A percentile compares a stretch with the other conserved stretches of the same genome.
These are phyloP conservation scores for Channa argus DNA, from an alignment of 2,113 vertebrate species.

Conservation along the genomic window DNA sequence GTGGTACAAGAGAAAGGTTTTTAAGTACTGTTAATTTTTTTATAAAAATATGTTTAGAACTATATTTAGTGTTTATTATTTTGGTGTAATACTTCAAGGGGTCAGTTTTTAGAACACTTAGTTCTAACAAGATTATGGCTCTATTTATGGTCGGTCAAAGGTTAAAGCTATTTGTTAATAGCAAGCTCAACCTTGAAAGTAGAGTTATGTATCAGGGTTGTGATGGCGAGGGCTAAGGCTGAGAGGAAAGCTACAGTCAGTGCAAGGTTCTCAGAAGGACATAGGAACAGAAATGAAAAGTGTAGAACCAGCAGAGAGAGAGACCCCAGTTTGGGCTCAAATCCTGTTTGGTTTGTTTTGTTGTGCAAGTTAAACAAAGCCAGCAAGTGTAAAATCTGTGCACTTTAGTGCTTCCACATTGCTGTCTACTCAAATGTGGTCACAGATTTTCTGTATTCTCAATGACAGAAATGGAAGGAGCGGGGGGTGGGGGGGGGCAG, in stretches of 20 bases:
- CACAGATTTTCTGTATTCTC: conserved; percentile 1
- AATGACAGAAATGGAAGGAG: conserved; percentile 28
- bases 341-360: conserved; percentile 26
- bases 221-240: neutral
- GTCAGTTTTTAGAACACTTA: neutral
- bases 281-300: neutral
- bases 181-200: neutral
- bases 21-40: no score
- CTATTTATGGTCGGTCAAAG: neutral
- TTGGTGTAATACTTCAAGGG: neutral
- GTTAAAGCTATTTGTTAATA: neutral
- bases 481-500: neutral
- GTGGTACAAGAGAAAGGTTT: no score
- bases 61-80: no score
- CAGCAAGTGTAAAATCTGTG: conserved; percentile 45
- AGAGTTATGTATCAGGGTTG: neutral
- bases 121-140: conserved; percentile 1
- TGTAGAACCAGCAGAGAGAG: no score
- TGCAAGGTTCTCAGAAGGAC: neutral
- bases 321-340: conserved; percentile 8
- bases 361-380: conserved; percentile 42
- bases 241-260: neutral
- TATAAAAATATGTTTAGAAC: no score
- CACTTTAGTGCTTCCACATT: conserved; percentile 3
- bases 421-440: conserved; percentile 25